Conservation (phyloP, 2,888 invertebrate species). For the Athrips mouffetella region DNA sequence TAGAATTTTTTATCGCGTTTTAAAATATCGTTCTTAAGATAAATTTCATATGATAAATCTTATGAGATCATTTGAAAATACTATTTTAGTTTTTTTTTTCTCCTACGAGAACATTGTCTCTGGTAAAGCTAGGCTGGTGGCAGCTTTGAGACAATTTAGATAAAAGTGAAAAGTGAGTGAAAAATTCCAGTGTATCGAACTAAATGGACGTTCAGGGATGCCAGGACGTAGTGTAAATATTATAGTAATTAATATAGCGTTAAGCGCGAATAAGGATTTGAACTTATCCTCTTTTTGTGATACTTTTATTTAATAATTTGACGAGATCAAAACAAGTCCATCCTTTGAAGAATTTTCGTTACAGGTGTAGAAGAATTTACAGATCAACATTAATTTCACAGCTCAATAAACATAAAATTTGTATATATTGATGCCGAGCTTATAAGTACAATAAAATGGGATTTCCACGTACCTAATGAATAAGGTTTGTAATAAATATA, state of each 20-base stretch:
- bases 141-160: constrained; percentile 39
- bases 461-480: not conserved
- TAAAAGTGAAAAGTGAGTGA: constrained; percentile 48
- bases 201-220: constrained; percentile 35
- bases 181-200: constrained; percentile 41
- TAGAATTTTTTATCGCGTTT: not conserved
- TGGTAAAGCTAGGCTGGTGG: constrained; percentile 64
- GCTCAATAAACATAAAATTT: constrained; percentile 1
- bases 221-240: constrained; percentile 58
- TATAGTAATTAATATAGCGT: constrained; percentile 35
- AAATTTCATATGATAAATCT: too few relatives aligned
- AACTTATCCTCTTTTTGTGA: constrained; percentile 39
- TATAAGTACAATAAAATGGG: constrained; percentile 1
- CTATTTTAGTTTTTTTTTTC: constrained; percentile 18
- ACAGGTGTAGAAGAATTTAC: constrained; percentile 4
- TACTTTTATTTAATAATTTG: constrained; percentile 6
- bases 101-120: constrained; percentile 69
- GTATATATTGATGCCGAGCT: constrained; percentile 4
- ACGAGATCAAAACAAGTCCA: not conserved
- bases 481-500: not conserved
- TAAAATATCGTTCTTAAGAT: not conserved
- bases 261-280: constrained; percentile 72
- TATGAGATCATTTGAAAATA: not conserved
- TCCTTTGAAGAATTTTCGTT: constrained; percentile 1
- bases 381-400: not conserved